Evolutionary conservation across 2,113 vertebrate species (phyloP).

Genomic region (Sturnus vulgaris): DNA sequence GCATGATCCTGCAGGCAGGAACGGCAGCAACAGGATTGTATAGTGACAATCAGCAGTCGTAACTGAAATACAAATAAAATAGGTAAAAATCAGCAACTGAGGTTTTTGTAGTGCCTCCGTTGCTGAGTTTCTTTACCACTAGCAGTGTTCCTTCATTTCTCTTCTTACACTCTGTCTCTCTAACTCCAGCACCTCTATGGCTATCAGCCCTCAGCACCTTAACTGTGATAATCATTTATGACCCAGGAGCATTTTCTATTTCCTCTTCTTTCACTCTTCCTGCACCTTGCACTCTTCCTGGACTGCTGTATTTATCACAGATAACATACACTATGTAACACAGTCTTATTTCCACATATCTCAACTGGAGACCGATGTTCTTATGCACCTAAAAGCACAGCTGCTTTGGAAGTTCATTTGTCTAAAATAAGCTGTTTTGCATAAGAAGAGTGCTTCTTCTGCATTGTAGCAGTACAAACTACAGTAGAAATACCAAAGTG

Average conservation of each 20-base stretch:
- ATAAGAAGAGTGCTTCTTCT: background rate
- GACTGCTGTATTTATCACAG: slow-evolving; percentile 20
- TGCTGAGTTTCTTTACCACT: background rate
- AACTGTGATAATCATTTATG: slow-evolving; percentile 23
- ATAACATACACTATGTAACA: background rate
- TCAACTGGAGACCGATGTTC: background rate
- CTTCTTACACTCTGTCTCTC: background rate
- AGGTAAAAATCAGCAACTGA: background rate
- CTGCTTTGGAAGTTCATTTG: background rate
- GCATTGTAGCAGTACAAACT: background rate
- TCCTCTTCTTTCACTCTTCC: slow-evolving; percentile 6
- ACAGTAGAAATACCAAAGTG: background rate
- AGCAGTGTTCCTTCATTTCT: background rate
- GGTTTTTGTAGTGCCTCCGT: background rate
- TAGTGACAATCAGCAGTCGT: background rate
- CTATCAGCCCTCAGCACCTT: background rate
- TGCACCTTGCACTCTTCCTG: background rate
- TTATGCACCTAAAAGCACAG: background rate
- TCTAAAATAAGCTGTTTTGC: background rate
- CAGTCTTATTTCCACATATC: background rate
- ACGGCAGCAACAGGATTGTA: background rate
- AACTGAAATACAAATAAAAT: background rate
- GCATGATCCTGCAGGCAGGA: background rate
- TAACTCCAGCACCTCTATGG: background rate
- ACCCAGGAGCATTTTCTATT: slow-evolving; percentile 6